Evolutionary conservation across 2,888 invertebrate species (phyloP).

Genomic region (Drosophila histrio): DNA sequence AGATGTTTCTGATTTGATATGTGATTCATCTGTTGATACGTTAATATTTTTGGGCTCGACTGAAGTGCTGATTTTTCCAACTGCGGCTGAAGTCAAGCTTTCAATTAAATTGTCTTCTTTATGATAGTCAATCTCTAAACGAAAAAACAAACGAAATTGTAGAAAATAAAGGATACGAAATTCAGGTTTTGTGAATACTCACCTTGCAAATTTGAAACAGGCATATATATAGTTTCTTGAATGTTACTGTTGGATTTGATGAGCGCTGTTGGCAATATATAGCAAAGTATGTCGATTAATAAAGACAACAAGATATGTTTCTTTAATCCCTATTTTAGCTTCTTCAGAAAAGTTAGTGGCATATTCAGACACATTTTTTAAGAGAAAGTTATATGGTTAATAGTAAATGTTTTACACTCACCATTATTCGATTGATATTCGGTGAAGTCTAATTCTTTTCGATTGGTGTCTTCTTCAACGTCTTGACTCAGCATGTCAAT

Average conservation of each 20-base stretch:
- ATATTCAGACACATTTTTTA: too few relatives aligned
- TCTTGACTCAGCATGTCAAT: conserved; percentile 13
- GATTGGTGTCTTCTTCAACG: not conserved
- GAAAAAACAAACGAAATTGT: not conserved
- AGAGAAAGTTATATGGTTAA: not conserved
- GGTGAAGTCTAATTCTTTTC: not conserved
- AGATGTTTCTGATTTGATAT: conserved; percentile 3
- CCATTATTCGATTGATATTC: conserved; percentile 15
- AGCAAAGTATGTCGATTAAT: not conserved
- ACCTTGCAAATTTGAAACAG: conserved; percentile 52
- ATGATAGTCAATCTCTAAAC: not conserved
- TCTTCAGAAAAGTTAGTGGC: not conserved
- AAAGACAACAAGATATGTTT: not conserved
- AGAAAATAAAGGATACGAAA: not conserved
- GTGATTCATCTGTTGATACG: not conserved
- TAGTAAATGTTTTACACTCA: not conserved
- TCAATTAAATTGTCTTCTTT: conserved; percentile 6
- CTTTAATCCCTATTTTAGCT: not conserved
- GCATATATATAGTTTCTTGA: conserved; percentile 16
- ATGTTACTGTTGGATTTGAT: conserved; percentile 17
- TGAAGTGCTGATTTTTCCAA: not conserved
- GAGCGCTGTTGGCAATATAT: conserved; percentile 16
- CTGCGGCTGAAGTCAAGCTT: not conserved
- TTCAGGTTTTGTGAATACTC: not conserved
- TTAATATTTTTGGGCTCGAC: not conserved